Conservation (phyloP, 2,888 invertebrate genomes). For the Gibbula magus region DNA sequence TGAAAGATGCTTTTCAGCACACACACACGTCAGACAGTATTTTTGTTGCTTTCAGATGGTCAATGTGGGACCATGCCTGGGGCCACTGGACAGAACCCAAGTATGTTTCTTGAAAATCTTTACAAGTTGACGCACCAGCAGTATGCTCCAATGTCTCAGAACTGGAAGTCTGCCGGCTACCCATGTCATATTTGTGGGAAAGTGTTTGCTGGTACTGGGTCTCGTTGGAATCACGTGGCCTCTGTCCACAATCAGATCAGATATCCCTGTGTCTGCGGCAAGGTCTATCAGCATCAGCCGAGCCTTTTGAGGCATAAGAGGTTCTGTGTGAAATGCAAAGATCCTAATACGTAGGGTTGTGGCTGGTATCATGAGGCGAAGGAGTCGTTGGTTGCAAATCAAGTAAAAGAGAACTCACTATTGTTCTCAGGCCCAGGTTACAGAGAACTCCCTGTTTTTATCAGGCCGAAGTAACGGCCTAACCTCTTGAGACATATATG, state of each 20-base stretch:
- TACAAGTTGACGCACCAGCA: not conserved
- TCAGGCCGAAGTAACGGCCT: no score
- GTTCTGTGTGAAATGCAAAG: not conserved
- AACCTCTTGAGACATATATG: no score
- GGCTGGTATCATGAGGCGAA: no score
- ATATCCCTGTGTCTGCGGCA: slow-evolving; percentile 5
- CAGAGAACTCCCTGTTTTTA: no score
- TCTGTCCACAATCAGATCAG: slow-evolving; percentile 1
- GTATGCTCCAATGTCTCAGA: not conserved
- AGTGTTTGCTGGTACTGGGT: not conserved
- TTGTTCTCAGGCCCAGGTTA: no score
- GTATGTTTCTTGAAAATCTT: not conserved
- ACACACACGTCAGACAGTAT: not conserved
- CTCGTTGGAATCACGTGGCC: not conserved
- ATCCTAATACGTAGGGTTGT: not conserved
- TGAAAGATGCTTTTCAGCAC: no score
- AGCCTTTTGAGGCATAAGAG: not conserved
- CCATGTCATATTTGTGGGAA: not conserved
- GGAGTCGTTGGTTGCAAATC: no score
- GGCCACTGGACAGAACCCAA: not conserved
- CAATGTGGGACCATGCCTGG: not conserved
- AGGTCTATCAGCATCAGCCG: not conserved
- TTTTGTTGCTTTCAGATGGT: not conserved
- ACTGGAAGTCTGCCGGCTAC: not conserved
- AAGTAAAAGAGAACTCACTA: no score